These are phyloP conservation scores for Phenganax subtilis DNA, from an alignment of 92 coral and sea anemone genomes.

Conservation along the genomic window DNA sequence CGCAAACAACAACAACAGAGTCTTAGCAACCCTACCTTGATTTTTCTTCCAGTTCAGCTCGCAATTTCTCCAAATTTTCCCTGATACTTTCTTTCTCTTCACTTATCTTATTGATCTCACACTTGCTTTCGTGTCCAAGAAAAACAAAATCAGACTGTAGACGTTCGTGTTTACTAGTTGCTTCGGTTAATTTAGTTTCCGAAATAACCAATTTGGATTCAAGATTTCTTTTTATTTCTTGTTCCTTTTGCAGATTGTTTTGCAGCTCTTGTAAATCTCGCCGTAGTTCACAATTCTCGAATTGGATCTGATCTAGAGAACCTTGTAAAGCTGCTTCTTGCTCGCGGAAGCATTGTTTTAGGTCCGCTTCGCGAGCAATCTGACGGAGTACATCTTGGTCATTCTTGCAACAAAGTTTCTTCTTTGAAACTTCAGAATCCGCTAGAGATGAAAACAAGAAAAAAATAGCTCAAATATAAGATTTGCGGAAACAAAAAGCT, in stretches of 20 bases:
- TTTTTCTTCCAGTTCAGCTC: background rate
- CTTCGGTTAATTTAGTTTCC: background rate
- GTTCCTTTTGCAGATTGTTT: background rate
- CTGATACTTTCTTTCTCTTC: conserved; percentile 1
- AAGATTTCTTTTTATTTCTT: background rate
- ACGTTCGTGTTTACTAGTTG: conserved; percentile 18
- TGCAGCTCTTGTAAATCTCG: conserved; percentile 8
- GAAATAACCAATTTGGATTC: background rate
- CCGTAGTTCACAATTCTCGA: background rate
- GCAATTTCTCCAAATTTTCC: background rate
- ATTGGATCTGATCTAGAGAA: conserved; percentile 13
- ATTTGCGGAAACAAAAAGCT: too few species aligned
- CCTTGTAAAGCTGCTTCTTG: background rate
- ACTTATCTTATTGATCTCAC: conserved; percentile 9
- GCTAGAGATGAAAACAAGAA: background rate
- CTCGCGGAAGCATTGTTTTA: conserved; percentile 31
- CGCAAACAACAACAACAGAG: too few species aligned
- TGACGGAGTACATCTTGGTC: conserved; percentile 22
- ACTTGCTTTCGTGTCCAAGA: conserved; percentile 71
- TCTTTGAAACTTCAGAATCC: conserved; percentile 1
- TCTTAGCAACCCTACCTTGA: too few species aligned
- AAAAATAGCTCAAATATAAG: too few species aligned
- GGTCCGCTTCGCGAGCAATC: conserved; percentile 18
- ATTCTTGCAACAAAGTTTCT: conserved; percentile 10
- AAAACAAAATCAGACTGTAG: conserved; percentile 63